Base-by-base conservation (phyloP, 2,888 invertebrate species). In the Carterocephalus palaemon region DNA sequence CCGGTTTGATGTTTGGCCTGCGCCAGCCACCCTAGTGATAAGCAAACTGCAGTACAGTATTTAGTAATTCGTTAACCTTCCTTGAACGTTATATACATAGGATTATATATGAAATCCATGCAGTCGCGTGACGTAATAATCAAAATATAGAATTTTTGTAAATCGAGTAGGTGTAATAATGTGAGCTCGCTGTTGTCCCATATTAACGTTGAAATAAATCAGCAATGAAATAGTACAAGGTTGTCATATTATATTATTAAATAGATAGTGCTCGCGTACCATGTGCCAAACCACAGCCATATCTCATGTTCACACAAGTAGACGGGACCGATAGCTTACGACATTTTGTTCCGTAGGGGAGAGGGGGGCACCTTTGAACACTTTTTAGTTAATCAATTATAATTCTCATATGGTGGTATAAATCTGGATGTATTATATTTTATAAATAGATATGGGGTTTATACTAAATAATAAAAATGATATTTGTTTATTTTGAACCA, bases 231-330 rank as follows among this genome's bases (percentile, higher is more conserved):
- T 68, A 79, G 74, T 78, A 75, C 71, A 76, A 74, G 75, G 57
- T 50, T 45, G 54, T 29, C 7, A 33, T 16, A 23, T 20, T n/a
- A 26, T 24, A 26, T 13, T 2, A 16, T 19, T 41, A 13, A 12
- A 46, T 34, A 48, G 57, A 58, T 56, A 60, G 50, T 57, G 58
- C 56, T 63, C 66, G 66, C 67, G 70, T 61, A 59, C 60, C 61
- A 62, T 76, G 84, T 84, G 83, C 83, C 83, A 84, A 83, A 84
- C 69, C 70, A 71, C 70, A 62, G 49, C 62, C 61, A 56, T 57
- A 46, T 57, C 56, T 58, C 47, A 29, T 55, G 51, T 46, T 46
- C 50, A 37, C 53, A 52, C 41, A 48, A 46, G 38, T 56, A 51
- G 49, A 60, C 45, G 57, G 62, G 60, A 58, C 60, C 60, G 57